Evolutionary conservation across 92 coral and sea anemone genomes (phyloP).

Genomic region (Zoanthus solanderi): DNA sequence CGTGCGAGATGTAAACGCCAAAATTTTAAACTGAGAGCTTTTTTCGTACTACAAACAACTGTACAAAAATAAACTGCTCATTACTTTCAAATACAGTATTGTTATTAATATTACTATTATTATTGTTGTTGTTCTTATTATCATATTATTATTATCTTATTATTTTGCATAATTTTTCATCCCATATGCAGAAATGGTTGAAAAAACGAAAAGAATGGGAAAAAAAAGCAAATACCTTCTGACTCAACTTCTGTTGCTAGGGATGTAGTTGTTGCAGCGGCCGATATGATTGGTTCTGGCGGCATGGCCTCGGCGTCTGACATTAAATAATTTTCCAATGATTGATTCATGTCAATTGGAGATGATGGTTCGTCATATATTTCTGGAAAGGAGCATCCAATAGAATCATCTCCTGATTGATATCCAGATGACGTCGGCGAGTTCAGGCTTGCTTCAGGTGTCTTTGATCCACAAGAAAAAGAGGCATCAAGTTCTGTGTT

Average conservation of each 20-base stretch:
- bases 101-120: too few species aligned
- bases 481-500: not conserved
- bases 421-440: conserved; percentile 40
- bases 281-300: not conserved
- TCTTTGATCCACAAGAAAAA: not conserved
- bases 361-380: conserved; percentile 1
- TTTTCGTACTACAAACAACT: too few species aligned
- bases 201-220: too few species aligned
- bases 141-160: too few species aligned
- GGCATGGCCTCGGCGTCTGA: not conserved
- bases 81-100: too few species aligned
- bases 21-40: too few species aligned
- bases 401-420: conserved; percentile 26
- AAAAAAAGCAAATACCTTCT: conserved; percentile 23
- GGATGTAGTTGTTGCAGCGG: conserved; percentile 1
- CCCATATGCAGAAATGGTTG: too few species aligned
- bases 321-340: not conserved
- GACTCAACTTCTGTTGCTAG: not conserved
- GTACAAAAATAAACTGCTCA: too few species aligned
- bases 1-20: too few species aligned
- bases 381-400: not conserved
- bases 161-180: too few species aligned
- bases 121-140: too few species aligned
- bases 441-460: not conserved
- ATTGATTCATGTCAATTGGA: not conserved